These are phyloP conservation scores for Hydra vulgaris DNA, from an alignment of 30 jellyfish, hydroid and myxozoan genomes.

Conservation along the genomic window DNA sequence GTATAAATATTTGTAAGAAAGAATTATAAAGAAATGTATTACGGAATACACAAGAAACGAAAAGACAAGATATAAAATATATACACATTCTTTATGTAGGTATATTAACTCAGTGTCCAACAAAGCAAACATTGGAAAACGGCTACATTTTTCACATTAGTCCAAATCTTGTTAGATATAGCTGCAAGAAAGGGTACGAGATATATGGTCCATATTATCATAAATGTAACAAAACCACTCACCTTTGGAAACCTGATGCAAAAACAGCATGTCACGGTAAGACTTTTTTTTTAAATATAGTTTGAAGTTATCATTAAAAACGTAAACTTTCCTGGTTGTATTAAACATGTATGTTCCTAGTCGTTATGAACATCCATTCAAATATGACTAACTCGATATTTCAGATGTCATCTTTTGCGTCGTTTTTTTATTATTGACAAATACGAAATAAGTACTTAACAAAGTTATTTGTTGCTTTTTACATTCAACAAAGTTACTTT, in stretches of 20 bases:
- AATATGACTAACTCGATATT: too few species aligned
- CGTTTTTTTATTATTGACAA: too few species aligned
- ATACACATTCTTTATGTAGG: neutral
- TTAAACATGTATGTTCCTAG: neutral
- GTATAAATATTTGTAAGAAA: too few species aligned
- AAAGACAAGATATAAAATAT: neutral
- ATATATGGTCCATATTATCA: neutral
- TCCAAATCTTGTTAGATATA: neutral
- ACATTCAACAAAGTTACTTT: too few species aligned
- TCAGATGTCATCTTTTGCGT: too few species aligned
- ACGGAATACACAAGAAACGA: neutral
- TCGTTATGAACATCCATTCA: neutral
- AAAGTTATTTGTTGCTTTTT: too few species aligned
- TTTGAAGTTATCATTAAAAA: too few species aligned
- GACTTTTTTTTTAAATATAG: neutral
- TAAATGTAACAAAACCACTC: neutral
- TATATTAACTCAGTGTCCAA: neutral
- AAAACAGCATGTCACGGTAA: conserved; percentile 2
- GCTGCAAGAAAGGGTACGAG: neutral
- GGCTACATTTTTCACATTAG: neutral
- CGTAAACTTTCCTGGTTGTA: neutral
- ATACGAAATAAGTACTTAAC: too few species aligned
- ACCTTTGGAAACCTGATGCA: neutral
- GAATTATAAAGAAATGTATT: too few species aligned
- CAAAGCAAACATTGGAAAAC: neutral